Conservation (phyloP, 2,113 vertebrate genomes). For the Calyptomena viridis region DNA sequence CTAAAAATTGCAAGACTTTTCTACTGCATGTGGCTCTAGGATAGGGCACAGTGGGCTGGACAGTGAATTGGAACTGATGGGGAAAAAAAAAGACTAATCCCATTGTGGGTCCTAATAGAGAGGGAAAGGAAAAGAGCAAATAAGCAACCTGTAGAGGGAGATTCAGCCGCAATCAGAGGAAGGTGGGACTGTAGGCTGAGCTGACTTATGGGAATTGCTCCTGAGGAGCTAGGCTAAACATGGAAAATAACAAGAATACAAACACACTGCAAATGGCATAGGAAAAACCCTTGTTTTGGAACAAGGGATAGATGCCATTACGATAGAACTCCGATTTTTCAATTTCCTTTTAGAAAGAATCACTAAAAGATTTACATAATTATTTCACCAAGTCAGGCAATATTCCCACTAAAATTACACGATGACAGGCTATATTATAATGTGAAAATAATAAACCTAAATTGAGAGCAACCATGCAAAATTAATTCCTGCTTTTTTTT, state of each 20-base stretch:
- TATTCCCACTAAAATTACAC: background rate
- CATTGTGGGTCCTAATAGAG: background rate
- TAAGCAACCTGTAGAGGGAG: background rate
- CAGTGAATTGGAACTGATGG: background rate
- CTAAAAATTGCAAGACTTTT: background rate
- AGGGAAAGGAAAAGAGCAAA: background rate
- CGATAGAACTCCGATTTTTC: background rate
- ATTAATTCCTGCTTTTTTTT: background rate
- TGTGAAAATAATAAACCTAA: background rate
- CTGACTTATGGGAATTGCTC: background rate
- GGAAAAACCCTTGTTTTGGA: background rate
- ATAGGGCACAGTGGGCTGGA: background rate
- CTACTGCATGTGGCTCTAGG: rapidly evolving
- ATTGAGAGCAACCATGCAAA: background rate
- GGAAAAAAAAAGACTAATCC: background rate
- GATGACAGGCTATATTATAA: background rate
- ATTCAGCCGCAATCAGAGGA: background rate
- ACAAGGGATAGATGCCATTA: background rate
- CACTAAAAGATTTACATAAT: background rate
- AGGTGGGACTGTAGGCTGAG: background rate
- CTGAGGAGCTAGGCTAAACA: background rate
- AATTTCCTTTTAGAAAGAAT: background rate
- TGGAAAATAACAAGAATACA: background rate
- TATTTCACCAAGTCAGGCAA: background rate
- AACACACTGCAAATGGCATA: background rate